Evolutionary conservation across 2,888 invertebrate genomes (phyloP).

Genomic region (Eupithecia pulchellata): DNA sequence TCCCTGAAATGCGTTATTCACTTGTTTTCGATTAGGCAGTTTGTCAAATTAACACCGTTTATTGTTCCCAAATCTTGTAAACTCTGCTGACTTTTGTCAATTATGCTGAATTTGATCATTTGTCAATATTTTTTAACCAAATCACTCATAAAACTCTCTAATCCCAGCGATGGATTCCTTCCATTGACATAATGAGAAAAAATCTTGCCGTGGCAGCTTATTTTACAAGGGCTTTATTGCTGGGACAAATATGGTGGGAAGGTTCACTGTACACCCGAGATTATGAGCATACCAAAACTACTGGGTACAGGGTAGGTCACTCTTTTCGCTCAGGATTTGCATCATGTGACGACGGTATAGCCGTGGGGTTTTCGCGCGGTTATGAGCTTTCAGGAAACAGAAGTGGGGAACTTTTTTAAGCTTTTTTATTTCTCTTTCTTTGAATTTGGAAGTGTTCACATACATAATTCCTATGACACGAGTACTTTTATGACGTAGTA

Average conservation of each 20-base stretch:
- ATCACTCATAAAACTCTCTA: background rate
- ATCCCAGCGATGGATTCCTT: background rate
- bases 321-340: background rate
- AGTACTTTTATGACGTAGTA: too few relatives aligned
- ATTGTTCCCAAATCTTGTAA: background rate
- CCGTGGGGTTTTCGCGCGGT: background rate
- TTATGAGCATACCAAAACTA: background rate
- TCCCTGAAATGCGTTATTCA: background rate
- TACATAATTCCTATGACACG: too few relatives aligned
- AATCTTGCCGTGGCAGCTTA: background rate
- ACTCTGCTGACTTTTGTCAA: too few relatives aligned
- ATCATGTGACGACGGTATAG: background rate
- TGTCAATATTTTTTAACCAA: background rate
- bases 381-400: constrained; percentile 8
- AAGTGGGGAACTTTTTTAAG: background rate
- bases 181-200: background rate
- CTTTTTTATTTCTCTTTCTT: background rate
- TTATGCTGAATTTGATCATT: background rate
- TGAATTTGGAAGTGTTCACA: background rate
- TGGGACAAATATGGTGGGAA: background rate
- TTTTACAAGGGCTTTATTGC: background rate
- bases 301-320: constrained; percentile 4
- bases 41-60: background rate
- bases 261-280: too few relatives aligned
- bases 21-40: background rate